Percentiles rank a stretch among this genome's conserved stretches.
These are phyloP conservation scores for Cataglyphis hispanica DNA, from an alignment of 1,140 invertebrate genomes.

Conservation along the genomic window DNA sequence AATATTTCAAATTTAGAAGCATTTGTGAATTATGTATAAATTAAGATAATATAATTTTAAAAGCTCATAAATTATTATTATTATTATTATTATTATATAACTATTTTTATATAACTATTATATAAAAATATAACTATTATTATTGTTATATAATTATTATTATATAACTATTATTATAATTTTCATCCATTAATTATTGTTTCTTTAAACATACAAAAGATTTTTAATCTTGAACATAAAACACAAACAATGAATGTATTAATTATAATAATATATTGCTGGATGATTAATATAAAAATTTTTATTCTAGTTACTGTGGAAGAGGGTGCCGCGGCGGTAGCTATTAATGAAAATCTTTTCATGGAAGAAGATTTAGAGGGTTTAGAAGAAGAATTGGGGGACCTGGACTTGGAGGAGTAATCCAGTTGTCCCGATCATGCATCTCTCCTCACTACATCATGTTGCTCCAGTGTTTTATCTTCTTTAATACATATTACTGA, in stretches of 20 bases:
- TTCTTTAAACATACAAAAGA: not conserved
- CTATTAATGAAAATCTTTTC: conserved; percentile 98
- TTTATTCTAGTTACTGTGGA: conserved; percentile 77
- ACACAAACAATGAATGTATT: not conserved
- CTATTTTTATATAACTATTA: not conserved
- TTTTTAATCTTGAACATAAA: not conserved
- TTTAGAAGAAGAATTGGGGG: conserved; percentile 94
- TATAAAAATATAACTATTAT: too few relatives aligned
- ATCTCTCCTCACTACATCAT: conserved; percentile 70
- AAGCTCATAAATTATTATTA: too few relatives aligned
- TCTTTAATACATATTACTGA: conserved; percentile 31
- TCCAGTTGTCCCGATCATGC: conserved; percentile 74
- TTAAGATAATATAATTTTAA: too few relatives aligned
- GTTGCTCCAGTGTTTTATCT: conserved; percentile 33
- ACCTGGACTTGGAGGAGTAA: conserved; percentile 90
- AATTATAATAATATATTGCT: not conserved
- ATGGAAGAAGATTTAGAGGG: conserved; percentile 94
- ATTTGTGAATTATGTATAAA: not conserved
- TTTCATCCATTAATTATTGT: not conserved
- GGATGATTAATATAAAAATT: conserved; percentile 1
- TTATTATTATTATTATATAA: not conserved
- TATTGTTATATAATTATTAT: too few relatives aligned
- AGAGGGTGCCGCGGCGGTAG: conserved; percentile 88
- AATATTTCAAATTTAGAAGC: not conserved
- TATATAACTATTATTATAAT: not conserved